Evolutionary conservation across 2,888 invertebrate species (phyloP), one percentile per base, ranked within the genome.

Genomic region (Adelognathus sp.): DNA sequence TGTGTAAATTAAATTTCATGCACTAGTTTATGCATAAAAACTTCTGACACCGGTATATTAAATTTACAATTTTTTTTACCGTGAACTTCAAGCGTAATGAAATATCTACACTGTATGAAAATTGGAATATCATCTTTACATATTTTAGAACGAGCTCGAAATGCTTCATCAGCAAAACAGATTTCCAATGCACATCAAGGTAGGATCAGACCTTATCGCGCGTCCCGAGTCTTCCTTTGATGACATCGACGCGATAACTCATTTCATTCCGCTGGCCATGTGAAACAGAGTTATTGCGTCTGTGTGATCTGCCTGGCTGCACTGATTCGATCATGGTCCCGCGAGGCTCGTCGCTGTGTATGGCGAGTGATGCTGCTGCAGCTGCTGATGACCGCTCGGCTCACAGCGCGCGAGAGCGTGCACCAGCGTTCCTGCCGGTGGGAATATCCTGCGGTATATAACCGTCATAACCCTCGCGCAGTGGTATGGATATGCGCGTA

Each of bases 291-390:
- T 75, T 79, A 71, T 79, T 75, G 75, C 79, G 66, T 71, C 61
- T 54, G 66, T 67, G 75, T 75, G 75, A 79, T 75, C 79, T 56
- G 75, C 79, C 66, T 61, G 39, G 64, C 66, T 54, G 79, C 75
- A 75, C 79, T 75, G 79, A 79, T 79, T 79, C 66, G 66, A 79
- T 75, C 71, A 71, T 71, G 60, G 44, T 79, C 75, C 75, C 75
- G 46, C 16, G 75, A 46, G 79, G 71, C 46, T 66, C 54, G 66
- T 66, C 41, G 6, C 58, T 18, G 31, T 18, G 33, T 44, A 54
- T 52, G 4, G 46, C 21, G n/a, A 29, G 54, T 31, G 9, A 33
- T 36, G 66, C 41, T 44, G 60, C 46, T 64, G 60, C 39, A 46
- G 60, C 78, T 70, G 66, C 61, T 67, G 75, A 75, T 75, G 79